Percentiles rank a stretch among this genome's conserved stretches.
Conservation (phyloP, 2,888 invertebrate species). For the Athetis lepigone region DNA sequence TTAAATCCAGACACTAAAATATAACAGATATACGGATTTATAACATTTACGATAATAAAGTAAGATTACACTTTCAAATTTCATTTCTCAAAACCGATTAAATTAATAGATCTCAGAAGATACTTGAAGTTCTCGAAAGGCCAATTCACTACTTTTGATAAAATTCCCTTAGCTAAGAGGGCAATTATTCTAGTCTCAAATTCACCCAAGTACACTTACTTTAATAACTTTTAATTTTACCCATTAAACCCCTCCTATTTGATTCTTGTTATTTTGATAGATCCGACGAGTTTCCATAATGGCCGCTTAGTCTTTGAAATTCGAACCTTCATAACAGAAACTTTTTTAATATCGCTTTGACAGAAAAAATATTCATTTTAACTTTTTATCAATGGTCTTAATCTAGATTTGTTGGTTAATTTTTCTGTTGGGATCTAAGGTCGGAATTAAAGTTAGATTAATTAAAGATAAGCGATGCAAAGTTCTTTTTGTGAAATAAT, state of each 20-base stretch:
- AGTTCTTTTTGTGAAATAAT: not conserved
- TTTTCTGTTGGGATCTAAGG: slow-evolving; percentile 17
- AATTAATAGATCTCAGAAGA: slow-evolving; percentile 29
- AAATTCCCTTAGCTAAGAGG: slow-evolving; percentile 38
- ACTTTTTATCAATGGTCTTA: slow-evolving; percentile 38
- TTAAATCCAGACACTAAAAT: too few species aligned
- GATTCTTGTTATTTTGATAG: slow-evolving; percentile 48
- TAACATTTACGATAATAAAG: not conserved
- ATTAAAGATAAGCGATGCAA: slow-evolving; percentile 23
- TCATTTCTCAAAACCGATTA: slow-evolving; percentile 3
- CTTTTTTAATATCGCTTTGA: slow-evolving; percentile 54
- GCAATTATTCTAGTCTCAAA: slow-evolving; percentile 50
- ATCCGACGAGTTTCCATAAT: slow-evolving; percentile 42
- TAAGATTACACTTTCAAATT: not conserved
- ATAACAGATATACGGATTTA: too few species aligned
- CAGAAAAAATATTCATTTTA: slow-evolving; percentile 48
- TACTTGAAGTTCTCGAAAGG: slow-evolving; percentile 20
- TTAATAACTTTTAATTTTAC: slow-evolving; percentile 62
- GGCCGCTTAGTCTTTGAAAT: slow-evolving; percentile 36
- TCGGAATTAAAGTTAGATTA: slow-evolving; percentile 26
- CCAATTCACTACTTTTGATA: slow-evolving; percentile 33
- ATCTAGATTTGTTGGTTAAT: slow-evolving; percentile 52
- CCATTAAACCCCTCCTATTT: slow-evolving; percentile 53
- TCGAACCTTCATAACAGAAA: slow-evolving; percentile 39
- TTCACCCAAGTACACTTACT: slow-evolving; percentile 47